Evolutionary conservation across 2,797 vertebrate species (phyloP).

Genomic region (Threskiornis aethiopicus): DNA sequence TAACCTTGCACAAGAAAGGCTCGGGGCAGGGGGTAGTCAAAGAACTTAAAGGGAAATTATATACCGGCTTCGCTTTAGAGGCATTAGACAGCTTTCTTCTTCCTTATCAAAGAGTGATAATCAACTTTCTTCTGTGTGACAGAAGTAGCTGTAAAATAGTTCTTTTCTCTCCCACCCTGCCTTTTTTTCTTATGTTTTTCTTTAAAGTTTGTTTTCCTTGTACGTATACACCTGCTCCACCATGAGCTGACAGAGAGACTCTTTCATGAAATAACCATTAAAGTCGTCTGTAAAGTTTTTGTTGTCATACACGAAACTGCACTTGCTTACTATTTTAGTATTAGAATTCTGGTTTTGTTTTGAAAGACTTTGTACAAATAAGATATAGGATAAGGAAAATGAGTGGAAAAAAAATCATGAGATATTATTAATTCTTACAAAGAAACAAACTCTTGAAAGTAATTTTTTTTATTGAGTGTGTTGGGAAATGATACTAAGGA

Average conservation of each 20-base stretch:
- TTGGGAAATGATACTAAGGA: not conserved
- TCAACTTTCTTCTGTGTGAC: slow-evolving; percentile 54
- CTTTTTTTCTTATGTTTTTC: slow-evolving; percentile 39
- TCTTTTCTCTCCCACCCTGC: not conserved
- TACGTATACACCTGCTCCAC: not conserved
- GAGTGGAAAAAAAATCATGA: not conserved
- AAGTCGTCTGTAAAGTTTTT: not conserved
- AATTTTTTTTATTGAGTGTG: not conserved
- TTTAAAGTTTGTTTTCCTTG: slow-evolving; percentile 46
- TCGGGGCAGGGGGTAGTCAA: not conserved
- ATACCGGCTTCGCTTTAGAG: slow-evolving; percentile 14
- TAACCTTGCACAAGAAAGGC: slow-evolving; percentile 32
- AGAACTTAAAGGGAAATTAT: slow-evolving; percentile 17
- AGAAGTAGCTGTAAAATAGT: slow-evolving; percentile 54
- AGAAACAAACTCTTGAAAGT: not conserved
- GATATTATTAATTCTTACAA: not conserved
- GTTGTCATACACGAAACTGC: not conserved
- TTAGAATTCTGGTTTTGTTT: not conserved
- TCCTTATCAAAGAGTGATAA: slow-evolving; percentile 64
- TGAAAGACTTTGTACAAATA: not conserved
- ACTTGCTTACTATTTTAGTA: not conserved
- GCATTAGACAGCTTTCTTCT: slow-evolving; percentile 57
- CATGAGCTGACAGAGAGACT: not conserved
- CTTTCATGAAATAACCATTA: slow-evolving; percentile 33
- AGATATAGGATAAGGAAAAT: not conserved